phyloP scores from a whole-genome alignment of 1,140 invertebrate species.

The Aphidius ervi region DNA sequence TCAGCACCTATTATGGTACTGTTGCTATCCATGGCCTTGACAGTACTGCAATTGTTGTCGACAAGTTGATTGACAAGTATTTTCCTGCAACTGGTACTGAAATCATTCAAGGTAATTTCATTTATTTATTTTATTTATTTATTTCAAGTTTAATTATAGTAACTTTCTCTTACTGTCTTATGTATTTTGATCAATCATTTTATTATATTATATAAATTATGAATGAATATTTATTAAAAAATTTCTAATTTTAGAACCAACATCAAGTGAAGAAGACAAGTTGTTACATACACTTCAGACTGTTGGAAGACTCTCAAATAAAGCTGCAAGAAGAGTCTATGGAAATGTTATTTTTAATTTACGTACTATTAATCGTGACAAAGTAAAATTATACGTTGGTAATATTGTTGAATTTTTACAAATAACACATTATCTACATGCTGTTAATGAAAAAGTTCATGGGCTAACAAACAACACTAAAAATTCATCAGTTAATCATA shows the following conservation, averaged over 20 bases:
- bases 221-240: too few relatives aligned
- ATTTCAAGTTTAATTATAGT: constrained; percentile 1
- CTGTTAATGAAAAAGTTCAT: constrained; percentile 42
- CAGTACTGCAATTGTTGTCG: constrained; percentile 57
- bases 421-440: constrained; percentile 55
- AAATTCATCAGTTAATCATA: neutral
- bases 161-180: neutral
- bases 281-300: constrained; percentile 67
- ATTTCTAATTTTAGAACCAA: constrained; percentile 49
- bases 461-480: constrained; percentile 21
- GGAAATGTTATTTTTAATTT: constrained; percentile 59
- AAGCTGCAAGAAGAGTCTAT: constrained; percentile 65
- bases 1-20: constrained; percentile 63
- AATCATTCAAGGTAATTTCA: constrained; percentile 47
- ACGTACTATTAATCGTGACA: constrained; percentile 55
- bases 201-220: neutral
- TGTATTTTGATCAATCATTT: too few relatives aligned
- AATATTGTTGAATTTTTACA: constrained; percentile 61
- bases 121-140: neutral
- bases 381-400: constrained; percentile 60
- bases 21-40: constrained; percentile 61
- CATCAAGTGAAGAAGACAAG: constrained; percentile 58
- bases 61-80: constrained; percentile 64
- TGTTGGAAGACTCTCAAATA: constrained; percentile 65
- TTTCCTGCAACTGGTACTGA: constrained; percentile 58